Evolutionary conservation across 2,888 invertebrate species (phyloP).

Genomic region (Ophion slaviceki): DNA sequence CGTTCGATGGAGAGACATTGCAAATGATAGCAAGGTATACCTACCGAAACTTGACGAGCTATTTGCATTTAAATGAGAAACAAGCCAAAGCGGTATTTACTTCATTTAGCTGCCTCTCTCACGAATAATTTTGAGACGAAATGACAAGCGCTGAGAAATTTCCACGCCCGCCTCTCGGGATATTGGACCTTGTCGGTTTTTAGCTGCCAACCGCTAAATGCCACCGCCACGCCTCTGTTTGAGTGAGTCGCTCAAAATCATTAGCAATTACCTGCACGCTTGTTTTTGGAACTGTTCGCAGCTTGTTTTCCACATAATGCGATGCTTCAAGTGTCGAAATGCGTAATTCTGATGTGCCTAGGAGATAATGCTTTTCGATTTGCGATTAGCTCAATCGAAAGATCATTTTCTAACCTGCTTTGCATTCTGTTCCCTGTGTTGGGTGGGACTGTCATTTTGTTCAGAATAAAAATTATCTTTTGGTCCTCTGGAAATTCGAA

Average conservation of each 20-base stretch:
- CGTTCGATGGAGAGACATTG: neutral
- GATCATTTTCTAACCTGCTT: too few relatives aligned
- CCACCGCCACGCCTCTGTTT: too few relatives aligned
- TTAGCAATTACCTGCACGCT: too few relatives aligned
- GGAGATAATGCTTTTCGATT: too few relatives aligned
- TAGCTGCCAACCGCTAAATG: neutral
- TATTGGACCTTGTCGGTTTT: neutral
- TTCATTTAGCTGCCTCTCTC: neutral
- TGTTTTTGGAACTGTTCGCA: too few relatives aligned
- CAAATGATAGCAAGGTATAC: neutral
- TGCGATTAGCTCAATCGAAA: too few relatives aligned
- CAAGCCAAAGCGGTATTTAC: neutral
- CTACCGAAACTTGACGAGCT: neutral
- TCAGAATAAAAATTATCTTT: neutral
- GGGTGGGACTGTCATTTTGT: too few relatives aligned
- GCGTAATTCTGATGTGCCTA: too few relatives aligned
- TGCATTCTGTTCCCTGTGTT: too few relatives aligned
- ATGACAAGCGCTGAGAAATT: neutral
- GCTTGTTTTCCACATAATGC: too few relatives aligned
- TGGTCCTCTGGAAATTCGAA: neutral
- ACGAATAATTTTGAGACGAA: neutral
- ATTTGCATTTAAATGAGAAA: neutral
- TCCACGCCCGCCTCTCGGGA: neutral
- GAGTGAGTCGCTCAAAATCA: too few relatives aligned
- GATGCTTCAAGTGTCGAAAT: too few relatives aligned